These are phyloP conservation scores for Lasioglossum pauxillum DNA, from an alignment of 2,888 invertebrate species.

Conservation along the genomic window DNA sequence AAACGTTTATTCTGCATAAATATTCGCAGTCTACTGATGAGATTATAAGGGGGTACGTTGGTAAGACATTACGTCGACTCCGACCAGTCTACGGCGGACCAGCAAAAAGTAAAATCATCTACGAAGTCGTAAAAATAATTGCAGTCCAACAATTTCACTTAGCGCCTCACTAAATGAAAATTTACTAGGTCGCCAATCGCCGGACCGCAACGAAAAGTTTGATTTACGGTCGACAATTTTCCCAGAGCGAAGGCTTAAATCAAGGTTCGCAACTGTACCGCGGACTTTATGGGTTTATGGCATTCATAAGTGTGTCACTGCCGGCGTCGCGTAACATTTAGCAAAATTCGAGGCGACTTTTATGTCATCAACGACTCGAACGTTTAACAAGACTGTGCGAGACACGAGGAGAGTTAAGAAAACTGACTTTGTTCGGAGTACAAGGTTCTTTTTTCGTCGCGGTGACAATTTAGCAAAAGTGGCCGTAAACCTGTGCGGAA, in stretches of 20 bases:
- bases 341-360: slow-evolving; percentile 2
- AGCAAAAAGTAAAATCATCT: background rate
- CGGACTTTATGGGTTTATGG: background rate
- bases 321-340: background rate
- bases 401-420: background rate
- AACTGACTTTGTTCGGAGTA: background rate
- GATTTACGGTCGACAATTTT: background rate
- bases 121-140: background rate
- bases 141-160: background rate
- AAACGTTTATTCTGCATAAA: too few species aligned
- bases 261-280: background rate
- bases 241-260: background rate
- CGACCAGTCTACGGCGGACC: background rate
- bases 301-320: background rate
- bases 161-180: background rate
- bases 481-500: background rate
- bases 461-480: background rate
- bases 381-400: background rate
- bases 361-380: background rate
- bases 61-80: background rate
- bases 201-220: background rate
- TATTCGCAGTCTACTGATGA: too few species aligned
- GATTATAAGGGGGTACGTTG: too few species aligned
- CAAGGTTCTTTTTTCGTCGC: background rate
- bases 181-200: background rate